Percentiles rank a stretch among this genome's conserved stretches.
phyloP scores from a whole-genome alignment of 2,113 vertebrate genomes.

The Microcebus tavaratra region DNA sequence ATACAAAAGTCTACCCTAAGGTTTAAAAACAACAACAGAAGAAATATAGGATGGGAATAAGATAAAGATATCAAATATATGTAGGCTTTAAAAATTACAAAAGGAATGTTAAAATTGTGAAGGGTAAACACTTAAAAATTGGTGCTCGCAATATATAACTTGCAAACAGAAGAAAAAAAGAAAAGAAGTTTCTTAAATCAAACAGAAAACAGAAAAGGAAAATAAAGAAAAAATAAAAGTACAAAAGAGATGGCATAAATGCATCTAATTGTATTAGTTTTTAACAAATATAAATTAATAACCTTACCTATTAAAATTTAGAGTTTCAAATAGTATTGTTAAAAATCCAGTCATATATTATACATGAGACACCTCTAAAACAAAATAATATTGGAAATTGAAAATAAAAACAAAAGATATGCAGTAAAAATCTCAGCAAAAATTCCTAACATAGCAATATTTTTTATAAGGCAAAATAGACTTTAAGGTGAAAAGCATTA shows the following conservation, averaged over 20 bases:
- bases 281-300: slow-evolving; percentile 32
- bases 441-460: background rate
- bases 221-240: background rate
- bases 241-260: background rate
- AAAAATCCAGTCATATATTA: background rate
- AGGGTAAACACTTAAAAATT: slow-evolving; percentile 17
- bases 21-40: slow-evolving; percentile 27
- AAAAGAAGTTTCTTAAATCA: background rate
- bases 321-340: background rate
- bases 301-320: background rate
- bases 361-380: background rate
- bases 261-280: background rate
- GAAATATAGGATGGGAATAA: background rate
- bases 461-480: slow-evolving; percentile 40
- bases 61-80: slow-evolving; percentile 22
- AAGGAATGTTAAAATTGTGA: background rate
- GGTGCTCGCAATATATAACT: background rate
- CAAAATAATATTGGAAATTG: background rate
- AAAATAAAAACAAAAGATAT: slow-evolving; percentile 7
- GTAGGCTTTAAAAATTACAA: background rate
- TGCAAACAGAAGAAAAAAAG: slow-evolving; percentile 4
- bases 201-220: background rate
- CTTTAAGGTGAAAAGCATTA: background rate
- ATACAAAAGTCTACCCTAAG: slow-evolving; percentile 19
- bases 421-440: slow-evolving; percentile 4